Evolutionary conservation across 2,797 vertebrate species (phyloP).

Genomic region (Hydrocynus forskahlii): DNA sequence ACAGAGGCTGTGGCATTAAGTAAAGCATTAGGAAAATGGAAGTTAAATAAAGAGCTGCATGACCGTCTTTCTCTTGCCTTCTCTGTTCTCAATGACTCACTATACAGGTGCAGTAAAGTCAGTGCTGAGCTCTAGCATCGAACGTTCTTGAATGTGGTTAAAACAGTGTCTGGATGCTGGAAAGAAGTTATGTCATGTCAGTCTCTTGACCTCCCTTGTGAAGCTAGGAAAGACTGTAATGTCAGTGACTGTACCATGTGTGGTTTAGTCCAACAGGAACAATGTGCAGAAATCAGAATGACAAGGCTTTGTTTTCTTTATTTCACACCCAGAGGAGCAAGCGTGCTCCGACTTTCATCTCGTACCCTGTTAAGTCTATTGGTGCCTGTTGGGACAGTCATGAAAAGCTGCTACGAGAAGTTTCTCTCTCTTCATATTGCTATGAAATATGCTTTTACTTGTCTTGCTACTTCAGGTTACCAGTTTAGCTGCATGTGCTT

Average conservation of each 20-base stretch:
- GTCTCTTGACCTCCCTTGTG: neutral
- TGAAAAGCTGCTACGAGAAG: neutral
- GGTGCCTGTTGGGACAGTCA: neutral
- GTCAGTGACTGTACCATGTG: slow-evolving; percentile 1
- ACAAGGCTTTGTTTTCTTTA: slow-evolving; percentile 52
- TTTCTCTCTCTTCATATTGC: neutral
- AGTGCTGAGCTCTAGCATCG: slow-evolving; percentile 13
- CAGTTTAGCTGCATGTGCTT: no score
- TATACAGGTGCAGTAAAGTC: neutral
- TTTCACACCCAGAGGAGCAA: slow-evolving; percentile 57
- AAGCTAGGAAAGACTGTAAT: neutral
- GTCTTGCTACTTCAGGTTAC: no score
- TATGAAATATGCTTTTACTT: no score
- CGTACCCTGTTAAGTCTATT: neutral
- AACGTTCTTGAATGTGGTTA: neutral
- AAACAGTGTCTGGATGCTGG: neutral
- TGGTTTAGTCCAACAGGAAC: slow-evolving; percentile 23
- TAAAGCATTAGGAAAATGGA: neutral
- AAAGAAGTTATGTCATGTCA: neutral
- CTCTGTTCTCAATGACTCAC: neutral
- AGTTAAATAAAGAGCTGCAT: neutral
- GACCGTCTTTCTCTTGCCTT: neutral
- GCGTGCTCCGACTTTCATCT: slow-evolving; percentile 27
- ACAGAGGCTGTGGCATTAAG: no score
- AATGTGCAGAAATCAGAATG: slow-evolving; percentile 70